Evolutionary conservation across 37 sponge, comb jelly and placozoan species (phyloP), one percentile per base, ranked within the genome.

Genomic region (Bolinopsis microptera): DNA sequence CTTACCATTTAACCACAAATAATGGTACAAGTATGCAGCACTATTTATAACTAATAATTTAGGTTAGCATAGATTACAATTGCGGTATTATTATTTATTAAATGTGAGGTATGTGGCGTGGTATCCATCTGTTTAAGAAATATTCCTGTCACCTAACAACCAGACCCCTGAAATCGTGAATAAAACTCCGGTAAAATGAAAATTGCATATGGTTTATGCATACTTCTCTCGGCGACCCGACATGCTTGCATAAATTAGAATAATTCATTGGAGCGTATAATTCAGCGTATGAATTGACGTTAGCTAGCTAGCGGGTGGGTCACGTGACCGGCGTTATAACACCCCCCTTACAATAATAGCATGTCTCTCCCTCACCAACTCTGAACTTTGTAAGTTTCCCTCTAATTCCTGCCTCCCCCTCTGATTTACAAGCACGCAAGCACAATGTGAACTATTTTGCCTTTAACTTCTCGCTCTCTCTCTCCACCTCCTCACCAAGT

Each of bases 401-500:
- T 48, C 61, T 48, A 48, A 48, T 48, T 48, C 61, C 61, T n/a
- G n/a, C n/a, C n/a, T n/a, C n/a, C n/a, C n/a, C n/a, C n/a, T n/a
- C n/a, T 48, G 74, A 70, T 70, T 70, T 70, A 70, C 74, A 70
- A 70, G 74, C 74, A 70, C 30, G 74, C 74, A 70, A 48, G 61
- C 61, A 18, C 61, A 48, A 48, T 13, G 61, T 48, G 61, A 48
- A 48, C 61, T 48, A 48, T 5, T 48, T 48, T 48, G 61, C 61
- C 61, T 48, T 48, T 48, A 48, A 48, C 61, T 48, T 48, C 61
- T 48, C 61, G 5, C 13, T 48, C 61, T 48, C 61, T 13, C 61
- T 48, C 61, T 48, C 5, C 9, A 5, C 13, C 61, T 48, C 61
- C 13, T 13, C 13, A 48, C 61, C 28, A 70, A 26, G 74, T 26